phyloP scores from a whole-genome alignment of 2,113 vertebrate genomes.

The Zosterops japonicus region DNA sequence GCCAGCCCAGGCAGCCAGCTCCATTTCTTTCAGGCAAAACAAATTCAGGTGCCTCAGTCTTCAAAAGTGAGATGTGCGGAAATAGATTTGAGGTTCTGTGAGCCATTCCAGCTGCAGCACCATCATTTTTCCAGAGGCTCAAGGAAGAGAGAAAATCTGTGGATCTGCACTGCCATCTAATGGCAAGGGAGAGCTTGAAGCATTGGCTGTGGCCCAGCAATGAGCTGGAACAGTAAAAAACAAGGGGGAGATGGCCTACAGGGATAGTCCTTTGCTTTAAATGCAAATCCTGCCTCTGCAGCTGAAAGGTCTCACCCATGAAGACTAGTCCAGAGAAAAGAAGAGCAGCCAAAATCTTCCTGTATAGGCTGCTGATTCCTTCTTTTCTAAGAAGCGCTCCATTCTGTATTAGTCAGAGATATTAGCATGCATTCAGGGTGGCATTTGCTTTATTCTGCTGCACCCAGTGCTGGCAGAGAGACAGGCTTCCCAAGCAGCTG shows the following conservation, averaged over 20 bases:
- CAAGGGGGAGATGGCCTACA: background rate
- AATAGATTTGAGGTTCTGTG: background rate
- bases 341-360: background rate
- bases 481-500: background rate
- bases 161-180: constrained; percentile 59
- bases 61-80: background rate
- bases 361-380: background rate
- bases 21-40: background rate
- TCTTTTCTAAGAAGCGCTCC: background rate
- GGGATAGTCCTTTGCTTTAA: background rate
- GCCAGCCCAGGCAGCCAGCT: background rate
- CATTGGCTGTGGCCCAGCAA: background rate
- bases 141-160: background rate
- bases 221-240: background rate
- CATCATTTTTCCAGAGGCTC: background rate
- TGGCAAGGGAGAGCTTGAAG: background rate
- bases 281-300: background rate
- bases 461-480: background rate
- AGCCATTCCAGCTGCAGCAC: background rate
- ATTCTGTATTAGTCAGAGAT: background rate
- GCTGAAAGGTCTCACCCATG: background rate
- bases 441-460: background rate
- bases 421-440: background rate
- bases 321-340: background rate
- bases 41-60: background rate